These are phyloP conservation scores for Danio albolineatus DNA, from an alignment of 2,797 vertebrate genomes.

Conservation along the genomic window DNA sequence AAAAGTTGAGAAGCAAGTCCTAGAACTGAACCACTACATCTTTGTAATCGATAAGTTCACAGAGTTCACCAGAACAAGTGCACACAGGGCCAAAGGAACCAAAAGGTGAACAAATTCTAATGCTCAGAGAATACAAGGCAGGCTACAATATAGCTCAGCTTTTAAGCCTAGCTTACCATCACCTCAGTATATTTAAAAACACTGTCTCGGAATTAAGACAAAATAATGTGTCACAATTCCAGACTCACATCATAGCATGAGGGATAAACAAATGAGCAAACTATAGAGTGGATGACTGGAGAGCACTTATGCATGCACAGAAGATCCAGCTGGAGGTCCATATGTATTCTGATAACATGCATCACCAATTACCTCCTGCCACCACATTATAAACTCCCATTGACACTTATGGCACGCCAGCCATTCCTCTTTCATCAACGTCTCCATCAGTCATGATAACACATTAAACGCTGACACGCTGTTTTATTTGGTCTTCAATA, in stretches of 20 bases:
- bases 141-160: neutral
- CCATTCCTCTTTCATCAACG: slow-evolving; percentile 4
- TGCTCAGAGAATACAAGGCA: neutral
- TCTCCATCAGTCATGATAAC: slow-evolving; percentile 22
- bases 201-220: neutral
- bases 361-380: slow-evolving; percentile 14
- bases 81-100: neutral
- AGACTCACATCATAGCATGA: neutral
- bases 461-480: neutral
- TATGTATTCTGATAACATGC: neutral
- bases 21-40: neutral
- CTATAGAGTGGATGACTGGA: neutral
- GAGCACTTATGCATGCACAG: neutral
- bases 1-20: neutral
- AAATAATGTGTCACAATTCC: neutral
- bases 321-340: slow-evolving; percentile 3
- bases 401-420: slow-evolving; percentile 1
- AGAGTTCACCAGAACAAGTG: slow-evolving; percentile 1
- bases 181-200: neutral
- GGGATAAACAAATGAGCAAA: neutral
- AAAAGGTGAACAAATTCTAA: slow-evolving; percentile 2
- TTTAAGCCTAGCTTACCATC: neutral
- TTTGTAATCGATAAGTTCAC: slow-evolving; percentile 10
- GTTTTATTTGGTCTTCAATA: slow-evolving; percentile 20
- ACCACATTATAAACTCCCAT: slow-evolving; percentile 3